Base-by-base conservation (phyloP, 2,888 invertebrate genomes). In the Branchipolynoe longqiensis region DNA sequence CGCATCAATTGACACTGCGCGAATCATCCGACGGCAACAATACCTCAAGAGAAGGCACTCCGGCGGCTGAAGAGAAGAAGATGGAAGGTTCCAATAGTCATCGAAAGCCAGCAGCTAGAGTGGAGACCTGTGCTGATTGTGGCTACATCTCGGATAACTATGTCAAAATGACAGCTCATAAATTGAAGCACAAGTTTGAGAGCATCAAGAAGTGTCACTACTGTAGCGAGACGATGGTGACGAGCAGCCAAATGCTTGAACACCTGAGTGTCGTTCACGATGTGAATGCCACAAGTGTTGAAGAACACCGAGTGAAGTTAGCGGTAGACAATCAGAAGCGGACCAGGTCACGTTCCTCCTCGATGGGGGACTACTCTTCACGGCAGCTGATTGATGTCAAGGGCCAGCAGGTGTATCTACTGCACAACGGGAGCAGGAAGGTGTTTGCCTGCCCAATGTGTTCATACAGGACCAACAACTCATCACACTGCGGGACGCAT, bases 401-500 rank as follows among this genome's bases (percentile, higher is more conserved):
- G 25, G 48, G 78, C 18, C 78, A 78, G 78, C 8, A 69, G 40
- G 36, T 88, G 74, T 83, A 88, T 48, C 38, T 87, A 58, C 33
- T 86, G 38, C 82, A 59, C 33, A 58, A 74, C 31, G 83, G 73
- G 22, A 81, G 64, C 54, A 84, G 85, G 64, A 84, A 83, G n/a
- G 41, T 84, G 28, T 86, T 85, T 78, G 64, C 74, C 73, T 88
- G 89, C 36, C 41, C 69, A 2, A 89, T 89, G 28, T 92, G 92
- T 87, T 85, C 89, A 12, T 91, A 90, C 85, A 88, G 90, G 59
- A 90, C 90, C 81, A 87, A 85, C 56, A 91, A 91, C 87, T 89
- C 90, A 4, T 89, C 91, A 4, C 89, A 90, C 74, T 89, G 90
- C 22, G 85, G 88, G 4, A 90, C 90, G 85, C 91, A 91, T 86